Conservation (phyloP, 2,888 invertebrate species). For the Hofmannophila pseudospretella region DNA sequence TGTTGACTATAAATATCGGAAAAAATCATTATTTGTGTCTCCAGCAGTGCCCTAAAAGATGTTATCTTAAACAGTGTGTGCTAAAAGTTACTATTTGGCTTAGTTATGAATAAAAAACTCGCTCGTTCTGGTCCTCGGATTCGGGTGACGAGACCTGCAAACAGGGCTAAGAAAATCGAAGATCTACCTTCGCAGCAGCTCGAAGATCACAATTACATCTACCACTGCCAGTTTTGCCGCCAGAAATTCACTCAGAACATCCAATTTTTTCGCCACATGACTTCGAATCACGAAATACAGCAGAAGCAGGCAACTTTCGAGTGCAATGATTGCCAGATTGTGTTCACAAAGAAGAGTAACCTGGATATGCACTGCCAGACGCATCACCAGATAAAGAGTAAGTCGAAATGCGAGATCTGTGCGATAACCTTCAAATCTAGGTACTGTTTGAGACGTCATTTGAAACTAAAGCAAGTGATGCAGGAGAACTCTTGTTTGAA, state of each 20-base stretch:
- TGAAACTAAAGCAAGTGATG: constrained; percentile 57
- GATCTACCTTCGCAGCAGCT: constrained; percentile 18
- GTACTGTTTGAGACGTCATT: constrained; percentile 60
- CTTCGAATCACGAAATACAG: constrained; percentile 57
- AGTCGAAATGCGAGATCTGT: constrained; percentile 61
- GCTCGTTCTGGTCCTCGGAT: constrained; percentile 57
- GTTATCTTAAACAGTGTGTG: background rate
- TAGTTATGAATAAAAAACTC: constrained; percentile 64
- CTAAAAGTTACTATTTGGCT: constrained; percentile 7
- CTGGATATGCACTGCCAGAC: constrained; percentile 59
- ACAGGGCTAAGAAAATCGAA: constrained; percentile 39
- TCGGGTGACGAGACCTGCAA: constrained; percentile 51
- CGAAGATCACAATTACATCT: constrained; percentile 51
- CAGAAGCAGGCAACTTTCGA: constrained; percentile 56
- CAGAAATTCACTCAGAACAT: constrained; percentile 65
- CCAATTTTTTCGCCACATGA: constrained; percentile 68
- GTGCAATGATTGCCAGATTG: constrained; percentile 62
- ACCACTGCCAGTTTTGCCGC: constrained; percentile 63
- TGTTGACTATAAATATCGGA: constrained; percentile 1
- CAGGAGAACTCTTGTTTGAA: constrained; percentile 60
- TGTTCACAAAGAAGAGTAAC: constrained; percentile 54
- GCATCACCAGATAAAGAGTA: constrained; percentile 54
- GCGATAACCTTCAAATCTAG: constrained; percentile 65
- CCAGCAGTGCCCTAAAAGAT: background rate
- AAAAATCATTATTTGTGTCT: background rate